Evolutionary conservation across 2,888 invertebrate species (phyloP).

Genomic region (Drepana falcataria): DNA sequence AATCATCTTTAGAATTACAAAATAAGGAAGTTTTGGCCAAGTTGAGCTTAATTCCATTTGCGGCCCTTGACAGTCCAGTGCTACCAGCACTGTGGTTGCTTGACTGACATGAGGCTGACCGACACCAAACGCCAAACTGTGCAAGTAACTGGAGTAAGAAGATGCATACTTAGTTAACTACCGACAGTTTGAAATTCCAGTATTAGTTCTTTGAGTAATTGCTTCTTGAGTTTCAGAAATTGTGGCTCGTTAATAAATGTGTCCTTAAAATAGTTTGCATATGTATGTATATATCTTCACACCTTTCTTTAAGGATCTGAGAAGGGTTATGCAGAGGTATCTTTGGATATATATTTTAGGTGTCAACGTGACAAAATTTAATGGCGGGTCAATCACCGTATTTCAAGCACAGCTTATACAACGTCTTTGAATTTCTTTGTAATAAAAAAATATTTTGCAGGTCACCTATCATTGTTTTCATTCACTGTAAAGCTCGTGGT

Average conservation of each 20-base stretch:
- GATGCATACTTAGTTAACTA: conserved; percentile 43
- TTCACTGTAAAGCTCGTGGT: too few relatives aligned
- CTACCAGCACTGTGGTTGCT: conserved; percentile 40
- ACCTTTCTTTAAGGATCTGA: too few relatives aligned
- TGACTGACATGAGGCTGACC: conserved; percentile 70
- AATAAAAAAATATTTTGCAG: too few relatives aligned
- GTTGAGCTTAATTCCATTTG: background rate
- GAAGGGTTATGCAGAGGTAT: too few relatives aligned
- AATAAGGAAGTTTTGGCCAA: background rate
- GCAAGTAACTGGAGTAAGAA: conserved; percentile 26
- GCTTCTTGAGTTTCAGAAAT: conserved; percentile 39
- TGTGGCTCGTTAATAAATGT: conserved; percentile 15
- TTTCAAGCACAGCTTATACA: too few relatives aligned
- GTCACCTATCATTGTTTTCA: too few relatives aligned
- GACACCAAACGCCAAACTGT: conserved; percentile 23
- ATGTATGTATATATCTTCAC: too few relatives aligned
- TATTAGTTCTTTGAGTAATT: conserved; percentile 51
- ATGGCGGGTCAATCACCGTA: too few relatives aligned
- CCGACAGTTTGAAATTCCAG: conserved; percentile 48
- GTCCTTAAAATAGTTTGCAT: background rate
- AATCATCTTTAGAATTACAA: too few relatives aligned
- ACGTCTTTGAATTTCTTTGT: too few relatives aligned
- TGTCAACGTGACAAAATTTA: too few relatives aligned
- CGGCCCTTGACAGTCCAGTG: background rate
- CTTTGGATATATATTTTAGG: too few relatives aligned